phyloP scores from a whole-genome alignment of 1,140 invertebrate genomes.

The Pogonomyrmex californicus region DNA sequence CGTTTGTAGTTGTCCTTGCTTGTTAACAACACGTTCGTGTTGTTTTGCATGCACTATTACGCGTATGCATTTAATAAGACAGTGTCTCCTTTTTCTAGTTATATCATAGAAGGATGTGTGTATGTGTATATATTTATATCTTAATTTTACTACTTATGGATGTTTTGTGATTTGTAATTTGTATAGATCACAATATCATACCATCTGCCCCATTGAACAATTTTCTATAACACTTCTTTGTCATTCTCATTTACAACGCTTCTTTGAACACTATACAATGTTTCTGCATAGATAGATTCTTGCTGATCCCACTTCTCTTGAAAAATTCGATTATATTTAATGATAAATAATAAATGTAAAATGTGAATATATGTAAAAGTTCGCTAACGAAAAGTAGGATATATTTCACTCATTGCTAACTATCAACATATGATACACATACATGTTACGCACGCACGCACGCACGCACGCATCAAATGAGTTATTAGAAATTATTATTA shows the following conservation, averaged over 20 bases:
- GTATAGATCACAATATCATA: constrained; percentile 86
- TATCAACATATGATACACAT: background rate
- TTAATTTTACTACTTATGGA: constrained; percentile 85
- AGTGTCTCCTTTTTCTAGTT: constrained; percentile 55
- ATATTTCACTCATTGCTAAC: background rate
- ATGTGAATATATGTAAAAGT: constrained; percentile 44
- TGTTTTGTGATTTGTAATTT: constrained; percentile 84
- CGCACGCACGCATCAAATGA: background rate
- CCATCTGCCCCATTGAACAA: constrained; percentile 83
- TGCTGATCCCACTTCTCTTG: constrained; percentile 55
- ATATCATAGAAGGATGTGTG: constrained; percentile 68
- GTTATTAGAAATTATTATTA: background rate
- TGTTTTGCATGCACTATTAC: constrained; percentile 26
- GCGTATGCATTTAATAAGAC: constrained; percentile 43
- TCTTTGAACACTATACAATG: constrained; percentile 73
- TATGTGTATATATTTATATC: constrained; percentile 76
- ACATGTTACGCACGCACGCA: background rate
- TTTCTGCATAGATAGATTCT: constrained; percentile 66
- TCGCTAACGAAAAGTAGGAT: constrained; percentile 3
- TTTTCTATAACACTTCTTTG: constrained; percentile 78
- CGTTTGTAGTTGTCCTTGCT: constrained; percentile 78
- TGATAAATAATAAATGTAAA: constrained; percentile 68
- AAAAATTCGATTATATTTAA: constrained; percentile 75
- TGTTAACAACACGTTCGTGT: constrained; percentile 69
- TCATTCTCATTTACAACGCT: constrained; percentile 72